phyloP scores from a whole-genome alignment of 2,113 vertebrate species.

The Brachirus orientalis region DNA sequence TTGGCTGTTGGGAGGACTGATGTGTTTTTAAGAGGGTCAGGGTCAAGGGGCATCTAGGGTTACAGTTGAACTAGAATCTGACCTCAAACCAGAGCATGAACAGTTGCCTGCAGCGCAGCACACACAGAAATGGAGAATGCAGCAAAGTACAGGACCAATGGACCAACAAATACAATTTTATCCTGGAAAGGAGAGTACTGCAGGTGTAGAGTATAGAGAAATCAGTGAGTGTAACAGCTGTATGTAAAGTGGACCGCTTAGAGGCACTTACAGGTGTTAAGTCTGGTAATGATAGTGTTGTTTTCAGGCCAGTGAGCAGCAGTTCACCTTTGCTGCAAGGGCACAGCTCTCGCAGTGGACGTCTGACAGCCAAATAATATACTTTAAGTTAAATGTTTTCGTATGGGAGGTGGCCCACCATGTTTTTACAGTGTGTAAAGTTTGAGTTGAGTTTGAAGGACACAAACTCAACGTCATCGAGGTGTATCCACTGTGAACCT shows the following conservation, averaged over 20 bases:
- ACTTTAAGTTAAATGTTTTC: neutral
- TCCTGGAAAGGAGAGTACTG: neutral
- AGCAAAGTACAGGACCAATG: no score
- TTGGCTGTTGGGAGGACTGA: constrained; percentile 13
- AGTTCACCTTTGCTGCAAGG: constrained; percentile 9
- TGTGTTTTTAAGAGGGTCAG: constrained; percentile 8
- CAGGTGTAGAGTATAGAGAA: constrained; percentile 1
- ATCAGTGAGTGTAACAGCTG: neutral
- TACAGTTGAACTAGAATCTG: constrained; percentile 24
- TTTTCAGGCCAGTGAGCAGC: constrained; percentile 44
- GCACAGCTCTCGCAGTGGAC: constrained; percentile 2
- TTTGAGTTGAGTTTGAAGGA: neutral
- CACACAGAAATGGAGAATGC: constrained; percentile 5
- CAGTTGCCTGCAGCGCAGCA: neutral
- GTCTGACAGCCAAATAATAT: neutral
- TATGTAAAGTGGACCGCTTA: constrained; percentile 32
- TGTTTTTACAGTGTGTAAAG: neutral
- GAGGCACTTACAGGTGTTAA: constrained; percentile 54
- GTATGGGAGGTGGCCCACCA: neutral
- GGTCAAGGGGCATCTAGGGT: constrained; percentile 16
- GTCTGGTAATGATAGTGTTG: constrained; percentile 43
- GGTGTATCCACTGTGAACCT: neutral
- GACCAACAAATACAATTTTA: neutral
- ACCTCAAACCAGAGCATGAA: constrained; percentile 21
- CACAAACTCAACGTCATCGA: neutral